These are phyloP conservation scores for Neotoma lepida DNA, from an alignment of 2,113 vertebrate genomes.

Conservation along the genomic window DNA sequence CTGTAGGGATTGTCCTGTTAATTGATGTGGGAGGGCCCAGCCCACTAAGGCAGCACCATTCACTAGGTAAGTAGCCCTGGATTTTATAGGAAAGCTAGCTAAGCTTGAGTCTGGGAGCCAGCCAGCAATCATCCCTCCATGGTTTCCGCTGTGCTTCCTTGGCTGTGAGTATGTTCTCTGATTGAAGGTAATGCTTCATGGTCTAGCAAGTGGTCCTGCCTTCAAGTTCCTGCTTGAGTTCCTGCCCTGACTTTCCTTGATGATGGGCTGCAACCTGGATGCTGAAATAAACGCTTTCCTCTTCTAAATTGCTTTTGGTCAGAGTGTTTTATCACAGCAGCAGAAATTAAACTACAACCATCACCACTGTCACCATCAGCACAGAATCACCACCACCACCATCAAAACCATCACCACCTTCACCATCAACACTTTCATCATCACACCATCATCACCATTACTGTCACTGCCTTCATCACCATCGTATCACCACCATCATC, in stretches of 20 bases:
- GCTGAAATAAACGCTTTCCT: neutral
- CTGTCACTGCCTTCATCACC: neutral
- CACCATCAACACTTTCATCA: rapidly evolving
- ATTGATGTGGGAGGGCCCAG: neutral
- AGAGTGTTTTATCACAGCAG: neutral
- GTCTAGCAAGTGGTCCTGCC: neutral
- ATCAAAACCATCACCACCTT: rapidly evolving
- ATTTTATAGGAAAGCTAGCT: neutral
- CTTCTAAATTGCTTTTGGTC: neutral
- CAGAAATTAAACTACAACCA: neutral
- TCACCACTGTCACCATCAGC: neutral
- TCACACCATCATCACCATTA: rapidly evolving
- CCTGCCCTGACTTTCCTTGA: neutral
- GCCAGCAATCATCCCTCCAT: neutral
- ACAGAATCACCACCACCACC: neutral
- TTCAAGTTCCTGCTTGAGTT: neutral
- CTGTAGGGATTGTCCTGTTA: neutral
- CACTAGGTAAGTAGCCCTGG: neutral
- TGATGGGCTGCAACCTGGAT: neutral
- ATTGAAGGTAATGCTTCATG: neutral
- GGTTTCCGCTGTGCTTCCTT: neutral
- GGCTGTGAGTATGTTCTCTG: neutral
- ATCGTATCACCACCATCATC: rapidly evolving
- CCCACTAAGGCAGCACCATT: neutral
- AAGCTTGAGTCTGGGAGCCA: neutral